Evolutionary conservation across 2,797 vertebrate species (phyloP), one percentile per base, ranked within the genome.

Genomic region (Coregonus suidteri): DNA sequence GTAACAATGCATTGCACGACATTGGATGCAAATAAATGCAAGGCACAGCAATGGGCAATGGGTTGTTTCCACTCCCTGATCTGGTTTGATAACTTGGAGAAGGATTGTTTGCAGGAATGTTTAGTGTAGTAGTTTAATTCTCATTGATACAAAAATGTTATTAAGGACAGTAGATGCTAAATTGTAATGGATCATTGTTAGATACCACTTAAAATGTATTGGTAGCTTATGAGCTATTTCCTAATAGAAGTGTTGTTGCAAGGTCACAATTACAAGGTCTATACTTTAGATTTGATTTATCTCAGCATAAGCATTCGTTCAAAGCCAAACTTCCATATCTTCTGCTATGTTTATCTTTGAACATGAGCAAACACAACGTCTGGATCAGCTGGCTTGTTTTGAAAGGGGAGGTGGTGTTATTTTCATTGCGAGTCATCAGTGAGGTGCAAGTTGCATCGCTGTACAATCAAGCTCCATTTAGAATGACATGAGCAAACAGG

Each of bases 301-400:
- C 25, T 67, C 11, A 67, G 65, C 25, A 67, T 47, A 47, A 9
- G 41, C 9, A 47, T 47, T 47, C 9, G 2, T 47, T 47, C 41
- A 47, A 47, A 47, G 41, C 30, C 14, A 14, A 67, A 67, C 4
- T 15, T 31, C 65, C 65, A 13, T 9, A 6, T 15, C 15, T 18
- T 15, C 67, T 37, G 68, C 77, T 13, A 35, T 75, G 90, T 82
- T 85, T 77, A 89, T 86, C 75, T 79, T 66, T 3, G 53, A 56
- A 79, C 75, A 70, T 37, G 35, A 47, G 41, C 56, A 64, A 62
- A 59, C 25, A 77, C 47, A 77, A 15, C 73, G 78, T 85, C 84
- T 86, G 87, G 51, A 54, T 86, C 79, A 76, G 73, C 81, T 82
- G 79, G 85, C 78, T 76, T 75, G 81, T 86, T 85, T 74, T 41